Evolutionary conservation across 1,140 invertebrate genomes (phyloP).

Genomic region (Tetramorium parvispinum): DNA sequence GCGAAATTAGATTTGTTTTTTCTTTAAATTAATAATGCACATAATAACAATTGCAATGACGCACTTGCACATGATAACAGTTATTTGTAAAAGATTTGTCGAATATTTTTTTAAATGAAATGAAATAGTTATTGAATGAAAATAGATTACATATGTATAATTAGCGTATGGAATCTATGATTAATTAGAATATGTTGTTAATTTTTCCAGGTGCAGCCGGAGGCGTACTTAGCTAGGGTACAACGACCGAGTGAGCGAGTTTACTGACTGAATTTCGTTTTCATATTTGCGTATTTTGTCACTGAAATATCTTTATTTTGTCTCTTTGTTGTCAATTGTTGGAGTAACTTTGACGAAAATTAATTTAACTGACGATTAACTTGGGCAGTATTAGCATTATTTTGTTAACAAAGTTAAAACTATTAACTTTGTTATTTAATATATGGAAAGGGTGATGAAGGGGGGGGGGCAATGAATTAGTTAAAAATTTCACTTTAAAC

Average conservation of each 20-base stretch:
- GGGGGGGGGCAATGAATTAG: neutral
- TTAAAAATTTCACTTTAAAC: no score
- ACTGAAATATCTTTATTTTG: no score
- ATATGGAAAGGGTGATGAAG: neutral
- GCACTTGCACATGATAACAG: no score
- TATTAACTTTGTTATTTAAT: neutral
- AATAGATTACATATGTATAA: neutral
- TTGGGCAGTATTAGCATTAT: neutral
- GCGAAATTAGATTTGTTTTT: neutral
- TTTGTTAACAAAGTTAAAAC: neutral
- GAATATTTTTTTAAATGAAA: neutral
- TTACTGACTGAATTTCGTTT: neutral
- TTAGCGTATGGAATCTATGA: neutral
- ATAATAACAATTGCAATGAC: neutral
- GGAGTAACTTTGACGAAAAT: neutral
- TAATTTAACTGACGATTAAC: neutral
- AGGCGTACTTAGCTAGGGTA: neutral
- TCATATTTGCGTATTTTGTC: neutral
- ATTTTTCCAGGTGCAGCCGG: neutral
- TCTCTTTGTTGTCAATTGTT: neutral
- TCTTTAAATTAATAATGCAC: neutral
- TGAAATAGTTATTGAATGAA: neutral
- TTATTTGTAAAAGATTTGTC: neutral
- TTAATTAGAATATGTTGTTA: neutral
- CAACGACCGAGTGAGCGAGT: neutral